Conservation (phyloP, 2,888 invertebrate species). For the Tachina lurida region DNA sequence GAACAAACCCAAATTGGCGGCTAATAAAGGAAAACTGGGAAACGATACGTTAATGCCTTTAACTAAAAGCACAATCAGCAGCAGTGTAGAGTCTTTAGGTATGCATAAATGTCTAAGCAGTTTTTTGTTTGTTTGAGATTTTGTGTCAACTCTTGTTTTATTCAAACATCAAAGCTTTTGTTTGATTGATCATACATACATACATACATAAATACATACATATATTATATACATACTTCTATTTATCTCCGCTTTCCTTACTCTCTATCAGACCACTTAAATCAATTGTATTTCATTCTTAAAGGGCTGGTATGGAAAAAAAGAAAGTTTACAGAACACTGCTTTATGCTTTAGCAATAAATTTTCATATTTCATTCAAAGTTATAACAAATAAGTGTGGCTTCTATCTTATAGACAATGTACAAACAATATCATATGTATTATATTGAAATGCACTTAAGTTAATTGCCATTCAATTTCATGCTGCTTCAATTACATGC, state of each 20-base stretch:
- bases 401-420: conserved; percentile 10
- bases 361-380: conserved; percentile 24
- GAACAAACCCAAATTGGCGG: conserved; percentile 66
- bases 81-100: conserved; percentile 83
- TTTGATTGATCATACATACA: conserved; percentile 25
- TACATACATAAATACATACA: not conserved
- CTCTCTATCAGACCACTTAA: conserved; percentile 22
- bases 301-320: conserved; percentile 14
- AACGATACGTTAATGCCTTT: conserved; percentile 65
- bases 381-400: not conserved
- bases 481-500: conserved; percentile 46
- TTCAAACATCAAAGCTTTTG: conserved; percentile 41
- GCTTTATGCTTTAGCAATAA: conserved; percentile 34
- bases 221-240: not conserved
- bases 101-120: conserved; percentile 72
- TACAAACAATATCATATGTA: not conserved
- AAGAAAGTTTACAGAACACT: not conserved
- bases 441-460: conserved; percentile 50
- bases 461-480: conserved; percentile 41
- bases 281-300: not conserved
- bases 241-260: conserved; percentile 16
- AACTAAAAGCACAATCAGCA: conserved; percentile 77
- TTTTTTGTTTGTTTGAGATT: not conserved
- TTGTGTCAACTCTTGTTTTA: conserved; percentile 1
- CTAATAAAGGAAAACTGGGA: conserved; percentile 71